Percentiles rank a stretch among this genome's conserved stretches.
Evolutionary conservation across 2,888 invertebrate genomes (phyloP).

Genomic region (Drosophila cognata): DNA sequence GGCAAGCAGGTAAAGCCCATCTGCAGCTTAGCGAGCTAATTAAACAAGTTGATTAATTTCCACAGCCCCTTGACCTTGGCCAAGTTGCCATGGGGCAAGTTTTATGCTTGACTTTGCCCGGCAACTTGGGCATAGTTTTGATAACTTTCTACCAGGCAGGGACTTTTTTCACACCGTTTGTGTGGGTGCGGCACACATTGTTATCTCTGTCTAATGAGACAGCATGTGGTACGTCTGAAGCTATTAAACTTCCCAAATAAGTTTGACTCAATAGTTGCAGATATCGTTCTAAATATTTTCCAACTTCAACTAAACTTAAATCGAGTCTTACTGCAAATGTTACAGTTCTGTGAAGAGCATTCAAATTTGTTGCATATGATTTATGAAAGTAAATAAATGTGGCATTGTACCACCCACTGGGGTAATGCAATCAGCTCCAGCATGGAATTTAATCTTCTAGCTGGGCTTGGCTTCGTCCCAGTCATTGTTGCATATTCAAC

Average conservation of each 20-base stretch:
- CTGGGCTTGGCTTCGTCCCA: constrained; percentile 43
- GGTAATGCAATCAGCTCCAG: constrained; percentile 71
- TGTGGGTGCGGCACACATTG: neutral
- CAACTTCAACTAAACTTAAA: neutral
- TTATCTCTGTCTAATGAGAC: constrained; percentile 50
- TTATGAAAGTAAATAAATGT: constrained; percentile 58
- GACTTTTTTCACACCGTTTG: constrained; percentile 16
- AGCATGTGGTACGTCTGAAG: constrained; percentile 40
- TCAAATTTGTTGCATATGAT: constrained; percentile 54
- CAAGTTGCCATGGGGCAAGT: constrained; percentile 28
- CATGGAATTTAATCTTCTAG: constrained; percentile 70
- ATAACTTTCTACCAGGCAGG: constrained; percentile 41
- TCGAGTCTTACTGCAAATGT: constrained; percentile 20
- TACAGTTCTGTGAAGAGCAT: constrained; percentile 14
- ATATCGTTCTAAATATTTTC: constrained; percentile 34
- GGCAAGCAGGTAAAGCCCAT: constrained; percentile 54
- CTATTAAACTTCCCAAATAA: constrained; percentile 56
- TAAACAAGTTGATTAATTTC: constrained; percentile 73
- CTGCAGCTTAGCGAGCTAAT: constrained; percentile 64
- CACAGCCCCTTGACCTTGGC: constrained; percentile 55
- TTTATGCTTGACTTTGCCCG: constrained; percentile 6
- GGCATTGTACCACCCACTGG: constrained; percentile 49
- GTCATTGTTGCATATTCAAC: constrained; percentile 77
- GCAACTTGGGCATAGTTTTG: constrained; percentile 37
- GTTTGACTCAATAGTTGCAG: constrained; percentile 37